Conservation (phyloP, 2,113 vertebrate genomes). For the Proteles cristata region DNA sequence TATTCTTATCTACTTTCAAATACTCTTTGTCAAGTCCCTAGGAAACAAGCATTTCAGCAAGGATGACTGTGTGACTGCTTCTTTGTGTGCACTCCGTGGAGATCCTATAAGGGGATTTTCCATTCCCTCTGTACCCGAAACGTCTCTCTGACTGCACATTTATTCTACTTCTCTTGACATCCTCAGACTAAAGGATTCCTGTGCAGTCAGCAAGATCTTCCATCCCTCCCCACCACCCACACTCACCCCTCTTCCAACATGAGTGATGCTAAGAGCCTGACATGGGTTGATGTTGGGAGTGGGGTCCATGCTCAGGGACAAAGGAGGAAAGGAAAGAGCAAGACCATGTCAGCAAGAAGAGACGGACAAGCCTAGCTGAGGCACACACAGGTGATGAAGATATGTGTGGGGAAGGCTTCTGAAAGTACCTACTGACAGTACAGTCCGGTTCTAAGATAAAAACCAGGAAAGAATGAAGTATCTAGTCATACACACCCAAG, state of each 20-base stretch:
- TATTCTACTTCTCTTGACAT: not conserved
- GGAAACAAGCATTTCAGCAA: not conserved
- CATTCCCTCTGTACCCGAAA: not conserved
- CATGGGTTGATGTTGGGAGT: not conserved
- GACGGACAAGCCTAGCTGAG: not conserved
- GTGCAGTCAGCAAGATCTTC: not conserved
- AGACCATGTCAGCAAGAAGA: not conserved
- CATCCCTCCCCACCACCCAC: not conserved
- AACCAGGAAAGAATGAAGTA: not conserved
- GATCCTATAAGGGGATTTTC: not conserved
- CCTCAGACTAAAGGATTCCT: not conserved
- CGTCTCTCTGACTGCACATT: not conserved
- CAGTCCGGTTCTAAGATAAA: not conserved
- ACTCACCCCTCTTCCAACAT: not conserved
- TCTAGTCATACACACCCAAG: not conserved
- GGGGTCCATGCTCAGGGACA: not conserved
- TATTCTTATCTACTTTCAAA: not conserved
- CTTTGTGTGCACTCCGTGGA: fast-evolving
- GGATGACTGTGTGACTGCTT: not conserved
- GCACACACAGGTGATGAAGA: not conserved
- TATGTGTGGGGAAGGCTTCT: not conserved
- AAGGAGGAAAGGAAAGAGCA: not conserved
- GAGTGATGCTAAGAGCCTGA: not conserved
- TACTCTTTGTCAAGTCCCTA: not conserved
- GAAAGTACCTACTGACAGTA: not conserved